Conservation (phyloP, 2,797 vertebrate species). For the Dryobates pubescens region DNA sequence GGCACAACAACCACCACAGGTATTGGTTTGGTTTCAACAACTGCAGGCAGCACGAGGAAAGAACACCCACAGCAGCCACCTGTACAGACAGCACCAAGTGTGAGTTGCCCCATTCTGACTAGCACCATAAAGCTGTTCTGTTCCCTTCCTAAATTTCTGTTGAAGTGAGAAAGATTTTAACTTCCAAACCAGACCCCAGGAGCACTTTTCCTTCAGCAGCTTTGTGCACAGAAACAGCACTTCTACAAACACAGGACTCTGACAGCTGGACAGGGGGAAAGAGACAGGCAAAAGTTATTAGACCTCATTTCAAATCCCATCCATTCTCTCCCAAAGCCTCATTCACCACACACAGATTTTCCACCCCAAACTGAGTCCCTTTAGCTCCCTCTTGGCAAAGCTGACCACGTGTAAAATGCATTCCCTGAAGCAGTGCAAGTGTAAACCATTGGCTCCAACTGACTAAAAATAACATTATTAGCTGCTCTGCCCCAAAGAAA, state of each 20-base stretch:
- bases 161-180: not conserved
- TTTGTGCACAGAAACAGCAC: not conserved
- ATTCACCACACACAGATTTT: not conserved
- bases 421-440: not conserved
- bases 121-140: not conserved
- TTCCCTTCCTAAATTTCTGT: not conserved
- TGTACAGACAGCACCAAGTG: not conserved
- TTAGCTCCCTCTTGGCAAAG: not conserved
- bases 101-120: not conserved
- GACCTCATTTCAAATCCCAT: not conserved
- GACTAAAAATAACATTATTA: constrained; percentile 60
- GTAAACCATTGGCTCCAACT: constrained; percentile 10
- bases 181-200: not conserved
- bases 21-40: constrained; percentile 44
- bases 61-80: not conserved
- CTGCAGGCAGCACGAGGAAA: not conserved
- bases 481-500: constrained; percentile 54
- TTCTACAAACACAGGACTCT: not conserved
- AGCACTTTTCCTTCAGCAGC: not conserved
- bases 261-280: not conserved
- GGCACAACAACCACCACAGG: not conserved
- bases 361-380: not conserved
- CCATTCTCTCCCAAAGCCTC: not conserved
- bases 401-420: not conserved
- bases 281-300: not conserved